Evolutionary conservation across 1,140 invertebrate species (phyloP).

Genomic region (Drosophila melanica): DNA sequence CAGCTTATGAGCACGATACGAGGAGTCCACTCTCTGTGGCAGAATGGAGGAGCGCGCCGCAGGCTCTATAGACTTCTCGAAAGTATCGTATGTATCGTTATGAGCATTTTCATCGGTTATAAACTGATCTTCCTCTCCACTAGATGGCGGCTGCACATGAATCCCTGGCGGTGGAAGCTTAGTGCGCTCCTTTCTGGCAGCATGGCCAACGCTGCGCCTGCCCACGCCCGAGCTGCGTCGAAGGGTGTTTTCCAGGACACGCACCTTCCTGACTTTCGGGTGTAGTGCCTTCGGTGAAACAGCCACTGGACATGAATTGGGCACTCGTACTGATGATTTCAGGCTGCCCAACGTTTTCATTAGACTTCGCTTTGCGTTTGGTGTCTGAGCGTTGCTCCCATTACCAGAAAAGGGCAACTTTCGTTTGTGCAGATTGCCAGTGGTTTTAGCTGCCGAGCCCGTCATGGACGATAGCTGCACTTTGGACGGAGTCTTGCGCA

Average conservation of each 20-base stretch:
- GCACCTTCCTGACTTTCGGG: conserved; percentile 62
- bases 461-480: conserved; percentile 27
- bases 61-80: conserved; percentile 63
- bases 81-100: conserved; percentile 48
- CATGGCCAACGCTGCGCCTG: conserved; percentile 52
- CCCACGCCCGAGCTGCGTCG: conserved; percentile 62
- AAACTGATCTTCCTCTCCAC: conserved; percentile 28
- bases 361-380: conserved; percentile 66
- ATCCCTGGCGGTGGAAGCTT: background rate
- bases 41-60: conserved; percentile 65
- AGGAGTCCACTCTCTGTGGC: conserved; percentile 20
- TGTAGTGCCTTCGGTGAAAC: conserved; percentile 35
- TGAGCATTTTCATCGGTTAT: conserved; percentile 41
- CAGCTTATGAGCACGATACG: background rate
- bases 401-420: conserved; percentile 30
- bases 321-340: conserved; percentile 19
- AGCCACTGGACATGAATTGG: conserved; percentile 2
- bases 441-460: conserved; percentile 22
- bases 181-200: conserved; percentile 2
- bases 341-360: conserved; percentile 46
- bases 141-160: conserved; percentile 17
- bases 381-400: conserved; percentile 22
- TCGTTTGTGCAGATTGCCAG: conserved; percentile 43
- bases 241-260: conserved; percentile 61
- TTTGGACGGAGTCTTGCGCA: conserved; percentile 67